Evolutionary conservation across 2,888 invertebrate genomes (phyloP), one percentile per base, ranked within the genome.

Genomic region (Nebria brevicollis): DNA sequence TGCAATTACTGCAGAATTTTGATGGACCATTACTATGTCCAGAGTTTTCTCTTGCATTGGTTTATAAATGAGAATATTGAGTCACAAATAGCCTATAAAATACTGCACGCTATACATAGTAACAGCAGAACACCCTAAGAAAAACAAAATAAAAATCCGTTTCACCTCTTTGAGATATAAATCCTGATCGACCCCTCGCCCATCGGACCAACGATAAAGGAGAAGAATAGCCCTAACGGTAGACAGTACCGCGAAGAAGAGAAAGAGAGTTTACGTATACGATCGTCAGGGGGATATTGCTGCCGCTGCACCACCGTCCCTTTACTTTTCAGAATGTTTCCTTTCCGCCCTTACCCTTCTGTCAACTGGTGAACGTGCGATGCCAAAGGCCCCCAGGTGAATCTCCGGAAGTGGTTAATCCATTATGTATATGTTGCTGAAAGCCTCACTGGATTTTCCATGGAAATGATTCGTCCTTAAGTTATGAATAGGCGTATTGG

Each of bases 351-450:
- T n/a, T 25, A 10, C 68, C 15, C 68, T 25, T 68, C 68, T 25
- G 20, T 68, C 68, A 8, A 10, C 68, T 26, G 34, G 25, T 26
- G 20, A 70, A 26, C 25, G 25, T 26, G 34, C 11, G 34, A 75
- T 64, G 25, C 11, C 20, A 20, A 13, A 54, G 25, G 75, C 54
- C 85, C 85, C 83, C 85, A 86, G 86, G 86, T 86, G 86, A 86
- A 86, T 86, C 85, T 85, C 85, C 85, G 85, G 85, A 86, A 86
- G 85, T 86, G 85, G 85, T 86, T 86, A 86, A 86, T 87, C 86
- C 86, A 87, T 87, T 86, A 86, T 86, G 86, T 85, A 86, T 85
- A 86, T 86, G 86, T 85, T 85, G 84, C 84, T 86, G 86, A 86
- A 86, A 86, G 86, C 86, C 85, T 85, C 84, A 84, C 73, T 72